phyloP scores from a whole-genome alignment of 2,888 invertebrate species.

The Cephus pulcher region DNA sequence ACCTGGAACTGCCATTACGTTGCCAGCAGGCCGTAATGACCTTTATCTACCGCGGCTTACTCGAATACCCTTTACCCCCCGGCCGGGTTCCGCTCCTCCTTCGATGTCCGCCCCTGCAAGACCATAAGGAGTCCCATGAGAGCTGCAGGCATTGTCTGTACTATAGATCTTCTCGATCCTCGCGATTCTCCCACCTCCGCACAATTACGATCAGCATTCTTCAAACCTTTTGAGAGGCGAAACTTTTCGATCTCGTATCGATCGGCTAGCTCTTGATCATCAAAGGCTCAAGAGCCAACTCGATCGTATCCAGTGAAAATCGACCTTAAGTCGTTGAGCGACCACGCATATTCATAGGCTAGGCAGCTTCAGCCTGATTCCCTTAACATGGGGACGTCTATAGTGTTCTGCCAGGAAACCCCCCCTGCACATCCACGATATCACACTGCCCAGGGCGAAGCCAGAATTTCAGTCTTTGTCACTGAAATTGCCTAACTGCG shows the following conservation, averaged over 20 bases:
- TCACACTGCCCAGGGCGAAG: not conserved
- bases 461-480: not conserved
- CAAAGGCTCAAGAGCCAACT: not conserved
- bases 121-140: not conserved
- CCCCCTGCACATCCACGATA: not conserved
- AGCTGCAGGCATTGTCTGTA: not conserved
- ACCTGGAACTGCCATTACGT: slow-evolving; percentile 26
- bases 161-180: not conserved
- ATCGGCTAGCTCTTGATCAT: not conserved
- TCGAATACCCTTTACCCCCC: slow-evolving; percentile 9
- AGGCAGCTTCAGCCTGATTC: not conserved
- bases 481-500: not conserved
- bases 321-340: not conserved
- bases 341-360: not conserved
- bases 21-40: slow-evolving; percentile 23
- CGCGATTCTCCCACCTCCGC: slow-evolving; percentile 3
- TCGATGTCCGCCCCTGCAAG: slow-evolving; percentile 1
- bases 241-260: not conserved
- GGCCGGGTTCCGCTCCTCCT: not conserved
- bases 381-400: not conserved
- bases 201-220: not conserved
- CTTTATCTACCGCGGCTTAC: slow-evolving; percentile 23
- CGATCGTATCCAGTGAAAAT: not conserved
- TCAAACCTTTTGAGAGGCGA: not conserved
- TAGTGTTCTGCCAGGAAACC: not conserved